Base-by-base conservation (phyloP, 2,888 invertebrate genomes). In the Macrosiphum euphorbiae region DNA sequence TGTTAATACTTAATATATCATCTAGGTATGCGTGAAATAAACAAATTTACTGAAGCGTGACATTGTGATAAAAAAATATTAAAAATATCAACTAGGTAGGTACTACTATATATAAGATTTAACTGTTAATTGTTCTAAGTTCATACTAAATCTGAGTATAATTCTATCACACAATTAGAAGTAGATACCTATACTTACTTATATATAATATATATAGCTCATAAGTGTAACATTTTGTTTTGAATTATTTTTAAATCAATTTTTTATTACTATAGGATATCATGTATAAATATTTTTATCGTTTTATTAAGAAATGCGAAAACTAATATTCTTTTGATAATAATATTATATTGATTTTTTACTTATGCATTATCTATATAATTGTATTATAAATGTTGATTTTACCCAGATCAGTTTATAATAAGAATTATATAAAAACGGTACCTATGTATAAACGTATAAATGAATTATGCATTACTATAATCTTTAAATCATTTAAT, bases 1-100 rank as follows among this genome's bases (percentile, higher is more conserved):
- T 35, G 35, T 78, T n/a, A 78, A 78, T 35, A 78, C 20, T 78
- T n/a, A 86, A 47, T 52, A 24, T 8, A n/a, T 20, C 88, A 96
- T 95, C 28, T 47, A 94, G 5, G 47, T 24, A 52, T 11, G 78
- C 7, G 88, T 88, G 35, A 88, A 88, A 88, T 28, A 88, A 88
- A 50, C 35, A 35, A 28, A 88, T 88, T 88, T 88, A 52, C 35
- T 50, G n/a, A n/a, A 52, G 8, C n/a, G n/a, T 87, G 87, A 50
- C 47, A 87, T 20, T 28, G 44, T 87, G 28, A 86, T 47, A 11
- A 28, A 28, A 13, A 86, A 44, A 86, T 44, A 44, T n/a, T 3
- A 52, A 88, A 52, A n/a, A 35, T 50, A 88, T 7, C 41, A 78
- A 47, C 86, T 44, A 4, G 41, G 3, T 41, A 41, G 44, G 44